Evolutionary conservation across 1,140 invertebrate genomes (phyloP).

Genomic region (Dinoponera quadriceps): DNA sequence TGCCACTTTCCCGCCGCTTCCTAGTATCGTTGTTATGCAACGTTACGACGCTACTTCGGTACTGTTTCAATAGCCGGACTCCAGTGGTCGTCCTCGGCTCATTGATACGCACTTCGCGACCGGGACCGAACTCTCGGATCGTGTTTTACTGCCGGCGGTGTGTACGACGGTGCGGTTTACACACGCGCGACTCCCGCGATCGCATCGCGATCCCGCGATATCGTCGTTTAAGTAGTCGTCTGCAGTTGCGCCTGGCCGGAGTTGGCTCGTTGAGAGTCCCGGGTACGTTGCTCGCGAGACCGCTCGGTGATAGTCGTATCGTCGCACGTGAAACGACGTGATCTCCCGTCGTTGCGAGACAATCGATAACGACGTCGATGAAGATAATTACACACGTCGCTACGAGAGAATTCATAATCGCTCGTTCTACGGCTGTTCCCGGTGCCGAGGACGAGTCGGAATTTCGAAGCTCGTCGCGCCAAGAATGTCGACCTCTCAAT

Average conservation of each 20-base stretch:
- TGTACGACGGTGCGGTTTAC: constrained; percentile 2
- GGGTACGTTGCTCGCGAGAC: too few relatives aligned
- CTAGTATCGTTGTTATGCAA: constrained; percentile 75
- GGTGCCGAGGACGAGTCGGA: not conserved
- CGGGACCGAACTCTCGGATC: constrained; percentile 22
- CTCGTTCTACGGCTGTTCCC: too few relatives aligned
- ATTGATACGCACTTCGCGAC: constrained; percentile 43
- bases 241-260: not conserved
- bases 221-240: constrained; percentile 1
- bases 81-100: constrained; percentile 47
- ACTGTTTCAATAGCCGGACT: constrained; percentile 67
- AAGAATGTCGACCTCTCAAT: too few relatives aligned
- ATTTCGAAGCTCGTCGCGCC: not conserved
- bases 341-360: not conserved
- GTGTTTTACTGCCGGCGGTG: constrained; percentile 24
- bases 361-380: not conserved
- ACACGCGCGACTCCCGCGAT: too few relatives aligned
- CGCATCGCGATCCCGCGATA: constrained; percentile 19
- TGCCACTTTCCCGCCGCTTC: constrained; percentile 72
- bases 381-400: constrained; percentile 1
- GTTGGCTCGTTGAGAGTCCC: too few relatives aligned
- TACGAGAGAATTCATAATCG: not conserved
- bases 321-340: not conserved
- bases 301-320: not conserved
- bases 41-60: constrained; percentile 67